Evolutionary conservation across 1,140 invertebrate genomes (phyloP).

Genomic region (Pseudoatta argentina): DNA sequence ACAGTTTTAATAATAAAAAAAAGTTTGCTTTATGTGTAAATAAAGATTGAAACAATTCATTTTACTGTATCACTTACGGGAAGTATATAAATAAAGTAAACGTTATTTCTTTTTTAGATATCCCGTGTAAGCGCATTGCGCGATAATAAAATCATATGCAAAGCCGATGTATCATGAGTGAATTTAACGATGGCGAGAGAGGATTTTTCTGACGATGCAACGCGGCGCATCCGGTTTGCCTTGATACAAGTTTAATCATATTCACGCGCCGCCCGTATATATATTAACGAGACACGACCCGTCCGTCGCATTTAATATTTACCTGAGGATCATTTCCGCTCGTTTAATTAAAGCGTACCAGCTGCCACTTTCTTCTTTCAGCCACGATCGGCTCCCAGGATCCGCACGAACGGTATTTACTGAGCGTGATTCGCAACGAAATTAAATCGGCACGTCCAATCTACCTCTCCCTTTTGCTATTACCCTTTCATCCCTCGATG

Average conservation of each 20-base stretch:
- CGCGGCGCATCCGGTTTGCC: constrained; percentile 30
- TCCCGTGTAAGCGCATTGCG: constrained; percentile 12
- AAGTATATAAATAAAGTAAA: constrained; percentile 8
- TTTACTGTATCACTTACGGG: neutral
- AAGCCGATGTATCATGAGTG: constrained; percentile 31
- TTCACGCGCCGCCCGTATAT: constrained; percentile 67
- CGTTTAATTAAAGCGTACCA: constrained; percentile 73
- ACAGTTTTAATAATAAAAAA: neutral
- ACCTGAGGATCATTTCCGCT: constrained; percentile 73
- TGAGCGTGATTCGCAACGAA: constrained; percentile 72
- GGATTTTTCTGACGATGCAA: constrained; percentile 38
- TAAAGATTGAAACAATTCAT: neutral
- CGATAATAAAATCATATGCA: constrained; percentile 55
- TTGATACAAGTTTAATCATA: constrained; percentile 72
- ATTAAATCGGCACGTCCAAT: constrained; percentile 75
- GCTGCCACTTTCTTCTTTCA: constrained; percentile 61
- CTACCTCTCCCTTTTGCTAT: constrained; percentile 52
- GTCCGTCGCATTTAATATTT: constrained; percentile 73
- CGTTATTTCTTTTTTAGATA: neutral
- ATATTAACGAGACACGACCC: constrained; percentile 71
- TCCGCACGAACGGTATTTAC: constrained; percentile 67
- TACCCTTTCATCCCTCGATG: constrained; percentile 39
- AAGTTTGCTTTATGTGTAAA: neutral
- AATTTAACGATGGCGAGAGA: constrained; percentile 45
- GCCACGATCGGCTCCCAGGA: constrained; percentile 68